These are phyloP conservation scores for Manis javanica DNA, from an alignment of 2,797 vertebrate species.

Conservation along the genomic window DNA sequence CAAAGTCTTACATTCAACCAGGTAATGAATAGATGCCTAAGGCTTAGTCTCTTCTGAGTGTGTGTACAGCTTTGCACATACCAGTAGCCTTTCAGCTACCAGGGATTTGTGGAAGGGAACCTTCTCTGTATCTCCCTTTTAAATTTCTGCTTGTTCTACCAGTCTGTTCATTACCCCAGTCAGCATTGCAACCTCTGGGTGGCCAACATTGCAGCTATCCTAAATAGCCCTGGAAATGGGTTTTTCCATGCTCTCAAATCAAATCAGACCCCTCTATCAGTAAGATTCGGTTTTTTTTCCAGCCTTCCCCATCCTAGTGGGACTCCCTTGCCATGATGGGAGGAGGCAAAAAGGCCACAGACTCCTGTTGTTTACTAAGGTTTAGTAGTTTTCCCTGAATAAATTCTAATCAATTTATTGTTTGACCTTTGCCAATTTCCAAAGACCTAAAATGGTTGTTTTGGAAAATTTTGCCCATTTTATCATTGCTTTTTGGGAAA, in stretches of 20 bases:
- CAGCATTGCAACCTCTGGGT: neutral
- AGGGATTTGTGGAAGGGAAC: neutral
- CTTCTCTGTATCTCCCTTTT: neutral
- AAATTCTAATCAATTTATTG: neutral
- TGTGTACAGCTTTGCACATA: neutral
- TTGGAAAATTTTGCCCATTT: neutral
- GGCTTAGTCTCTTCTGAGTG: neutral
- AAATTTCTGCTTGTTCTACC: neutral
- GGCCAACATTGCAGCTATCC: too few relatives aligned
- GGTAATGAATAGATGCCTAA: neutral
- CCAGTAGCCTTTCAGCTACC: neutral
- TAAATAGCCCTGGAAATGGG: neutral
- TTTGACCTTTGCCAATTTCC: neutral
- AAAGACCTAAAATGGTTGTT: neutral
- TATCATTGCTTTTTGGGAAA: neutral
- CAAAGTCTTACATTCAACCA: neutral
- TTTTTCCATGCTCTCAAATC: neutral
- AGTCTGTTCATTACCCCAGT: neutral
- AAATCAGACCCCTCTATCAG: neutral
- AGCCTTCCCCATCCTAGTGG: neutral
- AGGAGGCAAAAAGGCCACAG: neutral
- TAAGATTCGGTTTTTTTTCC: neutral
- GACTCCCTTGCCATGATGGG: neutral
- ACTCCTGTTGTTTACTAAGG: neutral
- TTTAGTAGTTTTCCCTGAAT: neutral